A percentile compares a stretch with the other conserved stretches of the same genome.
These are phyloP conservation scores for Diorhabda carinulata DNA, from an alignment of 1,140 invertebrate species.

Conservation along the genomic window DNA sequence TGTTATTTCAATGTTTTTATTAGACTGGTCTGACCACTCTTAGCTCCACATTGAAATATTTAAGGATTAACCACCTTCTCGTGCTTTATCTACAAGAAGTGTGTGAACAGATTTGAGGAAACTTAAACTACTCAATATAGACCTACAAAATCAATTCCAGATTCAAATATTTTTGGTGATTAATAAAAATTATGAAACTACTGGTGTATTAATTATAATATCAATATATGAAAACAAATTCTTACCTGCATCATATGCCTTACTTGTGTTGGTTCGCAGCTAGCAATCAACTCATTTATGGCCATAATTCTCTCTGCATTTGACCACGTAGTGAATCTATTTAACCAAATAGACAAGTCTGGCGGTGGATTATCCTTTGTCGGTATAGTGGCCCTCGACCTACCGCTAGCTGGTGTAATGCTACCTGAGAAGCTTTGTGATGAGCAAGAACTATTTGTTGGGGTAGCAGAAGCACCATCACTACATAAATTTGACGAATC, in stretches of 20 bases:
- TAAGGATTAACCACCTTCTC: no score
- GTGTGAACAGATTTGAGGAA: no score
- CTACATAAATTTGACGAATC: conserved; percentile 13
- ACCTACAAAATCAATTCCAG: no score
- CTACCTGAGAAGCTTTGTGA: background rate
- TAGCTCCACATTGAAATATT: no score
- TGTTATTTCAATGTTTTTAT: no score
- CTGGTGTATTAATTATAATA: no score
- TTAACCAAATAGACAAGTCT: conserved; percentile 71
- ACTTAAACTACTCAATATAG: no score
- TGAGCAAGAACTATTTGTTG: background rate
- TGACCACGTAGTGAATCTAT: conserved; percentile 82
- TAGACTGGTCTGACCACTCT: no score
- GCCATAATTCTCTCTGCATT: conserved; percentile 85
- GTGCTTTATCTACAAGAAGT: no score
- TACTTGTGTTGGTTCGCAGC: conserved; percentile 83
- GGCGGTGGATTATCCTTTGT: conserved; percentile 77
- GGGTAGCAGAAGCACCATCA: background rate
- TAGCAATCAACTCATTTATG: conserved; percentile 81
- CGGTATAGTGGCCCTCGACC: conserved; percentile 58
- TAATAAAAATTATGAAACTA: no score
- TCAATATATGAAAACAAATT: no score
- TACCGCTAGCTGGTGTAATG: conserved; percentile 23
- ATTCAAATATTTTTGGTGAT: no score
- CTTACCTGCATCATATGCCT: conserved; percentile 71